Percentiles rank a stretch among this genome's conserved stretches.
Conservation (phyloP, 2,797 vertebrate species). For the Poliocrania exsul region DNA sequence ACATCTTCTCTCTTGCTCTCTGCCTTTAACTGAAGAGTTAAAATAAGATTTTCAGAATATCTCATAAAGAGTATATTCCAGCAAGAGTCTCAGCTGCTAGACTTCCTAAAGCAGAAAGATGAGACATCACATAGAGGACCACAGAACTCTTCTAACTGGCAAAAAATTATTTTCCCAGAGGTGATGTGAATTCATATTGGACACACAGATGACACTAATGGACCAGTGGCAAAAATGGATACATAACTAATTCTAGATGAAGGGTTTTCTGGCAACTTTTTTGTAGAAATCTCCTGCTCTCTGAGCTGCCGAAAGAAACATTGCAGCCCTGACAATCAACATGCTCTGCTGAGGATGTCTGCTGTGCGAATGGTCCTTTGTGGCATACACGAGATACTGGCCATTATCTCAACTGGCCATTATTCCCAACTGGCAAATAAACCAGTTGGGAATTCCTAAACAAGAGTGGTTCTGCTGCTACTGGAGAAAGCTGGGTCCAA, state of each 20-base stretch:
- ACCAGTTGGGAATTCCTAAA: background rate
- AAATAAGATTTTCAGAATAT: background rate
- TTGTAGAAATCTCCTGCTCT: no score
- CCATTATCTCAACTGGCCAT: rapidly evolving
- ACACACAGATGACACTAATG: background rate
- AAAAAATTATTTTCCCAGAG: background rate
- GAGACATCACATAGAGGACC: rapidly evolving
- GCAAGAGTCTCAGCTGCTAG: background rate
- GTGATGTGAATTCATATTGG: background rate
- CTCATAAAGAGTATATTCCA: background rate
- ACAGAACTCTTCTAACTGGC: background rate
- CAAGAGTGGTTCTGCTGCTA: background rate
- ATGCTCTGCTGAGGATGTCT: background rate
- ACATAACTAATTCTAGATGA: background rate
- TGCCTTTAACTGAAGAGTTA: background rate
- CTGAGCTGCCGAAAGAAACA: background rate
- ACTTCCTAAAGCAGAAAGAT: background rate
- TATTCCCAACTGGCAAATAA: background rate
- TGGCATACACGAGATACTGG: background rate
- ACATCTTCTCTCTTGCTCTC: background rate
- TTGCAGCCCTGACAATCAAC: background rate
- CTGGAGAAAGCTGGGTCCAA: background rate
- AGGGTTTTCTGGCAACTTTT: no score
- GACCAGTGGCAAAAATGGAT: background rate
- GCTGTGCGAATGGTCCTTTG: background rate